phyloP scores from a whole-genome alignment of 2,888 invertebrate genomes.

The Octonoba sinensis region DNA sequence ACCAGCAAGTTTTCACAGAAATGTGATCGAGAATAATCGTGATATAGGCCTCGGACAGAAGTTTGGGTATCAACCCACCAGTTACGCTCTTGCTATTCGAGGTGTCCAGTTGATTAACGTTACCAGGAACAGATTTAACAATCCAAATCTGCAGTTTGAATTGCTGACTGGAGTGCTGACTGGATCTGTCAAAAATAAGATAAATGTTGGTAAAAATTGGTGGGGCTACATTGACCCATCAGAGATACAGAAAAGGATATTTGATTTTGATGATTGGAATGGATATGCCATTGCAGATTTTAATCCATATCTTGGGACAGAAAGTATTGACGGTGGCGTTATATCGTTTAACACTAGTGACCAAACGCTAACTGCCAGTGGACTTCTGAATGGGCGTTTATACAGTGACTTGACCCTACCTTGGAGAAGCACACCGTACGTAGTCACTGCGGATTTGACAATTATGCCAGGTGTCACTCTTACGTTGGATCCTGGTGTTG shows the following conservation, averaged over 20 bases:
- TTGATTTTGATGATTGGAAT: constrained; percentile 99
- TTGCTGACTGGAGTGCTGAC: constrained; percentile 88
- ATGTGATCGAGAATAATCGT: constrained; percentile 82
- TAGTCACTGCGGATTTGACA: constrained; percentile 90
- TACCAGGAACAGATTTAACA: constrained; percentile 89
- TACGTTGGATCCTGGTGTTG: constrained; percentile 88
- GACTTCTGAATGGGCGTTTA: constrained; percentile 81
- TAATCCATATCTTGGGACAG: constrained; percentile 78
- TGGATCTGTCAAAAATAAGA: constrained; percentile 85
- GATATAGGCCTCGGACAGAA: constrained; percentile 69
- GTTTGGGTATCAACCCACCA: constrained; percentile 74
- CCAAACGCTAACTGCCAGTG: constrained; percentile 71
- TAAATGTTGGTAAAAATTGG: constrained; percentile 95
- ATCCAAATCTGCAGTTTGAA: constrained; percentile 82
- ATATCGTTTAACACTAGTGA: constrained; percentile 41
- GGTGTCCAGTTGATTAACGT: constrained; percentile 95
- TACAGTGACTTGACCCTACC: constrained; percentile 77
- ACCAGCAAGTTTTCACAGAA: constrained; percentile 82
- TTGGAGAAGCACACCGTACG: constrained; percentile 80
- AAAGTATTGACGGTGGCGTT: constrained; percentile 56
- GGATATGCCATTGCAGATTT: constrained; percentile 94
- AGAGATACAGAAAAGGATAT: constrained; percentile 85
- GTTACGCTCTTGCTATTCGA: constrained; percentile 89
- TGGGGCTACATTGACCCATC: constrained; percentile 88
- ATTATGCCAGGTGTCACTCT: constrained; percentile 94